Evolutionary conservation across 2,797 vertebrate genomes (phyloP), one percentile per base, ranked within the genome.

Genomic region (Enteromius radiatus): DNA sequence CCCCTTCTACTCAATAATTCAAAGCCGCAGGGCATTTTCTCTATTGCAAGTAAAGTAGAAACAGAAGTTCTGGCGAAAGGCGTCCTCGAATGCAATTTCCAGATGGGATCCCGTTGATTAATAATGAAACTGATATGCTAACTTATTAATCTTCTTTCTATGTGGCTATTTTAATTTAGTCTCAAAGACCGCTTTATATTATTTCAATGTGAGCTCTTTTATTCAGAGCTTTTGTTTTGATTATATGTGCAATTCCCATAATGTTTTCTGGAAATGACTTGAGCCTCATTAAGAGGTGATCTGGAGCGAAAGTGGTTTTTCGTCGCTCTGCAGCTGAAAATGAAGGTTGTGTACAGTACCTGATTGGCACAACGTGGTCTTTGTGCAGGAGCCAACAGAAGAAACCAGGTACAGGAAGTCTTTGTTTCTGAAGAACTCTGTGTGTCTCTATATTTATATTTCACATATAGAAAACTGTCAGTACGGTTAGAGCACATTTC

Each of bases 171-270:
- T 83, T 90, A 88, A 88, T 84, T 90, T 83, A 79, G 88, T 87
- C 87, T 93, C 88, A 86, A 88, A 88, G 89, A 87, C 67, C 2
- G 84, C 90, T 94, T 91, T 87, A 87, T 90, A 80, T 87, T 84
- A 87, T 77, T 68, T 79, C 11, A 82, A 89, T 92, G 91, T 90
- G 89, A 92, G 89, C 78, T 86, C 87, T 89, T 88, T 80, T 88
- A 84, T 87, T 87, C 71, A 61, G 4, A 84, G 4, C 82, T 4
- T 75, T 84, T 80, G 45, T 71, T 59, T 67, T 68, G 61, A 73
- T 74, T 65, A 43, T 76, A 65, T 49, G n/a, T 64, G 17, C 11
- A 36, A 45, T 78, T 73, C 71, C 19, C 23, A 38, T 38, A 9
- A 15, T 31, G 52, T 17, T 61, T 23, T 23, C 49, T 67, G 64